Percentiles rank a stretch among this genome's conserved stretches.
Conservation (phyloP, 2,113 vertebrate genomes). For the Rhinopithecus roxellana region DNA sequence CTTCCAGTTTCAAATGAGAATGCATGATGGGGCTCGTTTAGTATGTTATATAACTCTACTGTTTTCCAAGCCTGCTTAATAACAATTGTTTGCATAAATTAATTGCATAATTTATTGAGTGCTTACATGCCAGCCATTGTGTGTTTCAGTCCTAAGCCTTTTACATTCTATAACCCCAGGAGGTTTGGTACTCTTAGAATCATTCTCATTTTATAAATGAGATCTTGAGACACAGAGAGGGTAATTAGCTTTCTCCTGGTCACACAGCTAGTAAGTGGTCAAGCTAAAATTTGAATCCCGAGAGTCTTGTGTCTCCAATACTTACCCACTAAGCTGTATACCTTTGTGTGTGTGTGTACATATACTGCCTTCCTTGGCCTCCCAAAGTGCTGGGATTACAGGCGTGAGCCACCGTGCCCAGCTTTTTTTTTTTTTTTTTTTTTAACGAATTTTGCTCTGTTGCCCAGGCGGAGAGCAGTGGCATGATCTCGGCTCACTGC, state of each 20-base stretch:
- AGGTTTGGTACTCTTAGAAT: neutral
- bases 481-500: too few species aligned
- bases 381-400: too few species aligned
- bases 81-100: conserved; percentile 33
- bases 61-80: neutral
- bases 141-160: neutral
- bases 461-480: too few species aligned
- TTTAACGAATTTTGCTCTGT: neutral
- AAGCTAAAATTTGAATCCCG: neutral
- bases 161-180: neutral
- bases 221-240: neutral
- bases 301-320: too few species aligned
- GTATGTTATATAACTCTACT: conserved; percentile 40
- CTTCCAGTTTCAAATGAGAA: neutral
- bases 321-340: neutral
- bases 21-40: neutral
- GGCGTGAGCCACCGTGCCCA: too few species aligned
- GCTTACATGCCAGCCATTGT: neutral
- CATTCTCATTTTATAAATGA: neutral
- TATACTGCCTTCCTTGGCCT: too few species aligned
- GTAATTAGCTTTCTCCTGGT: neutral
- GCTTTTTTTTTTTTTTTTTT: neutral
- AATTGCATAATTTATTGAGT: conserved; percentile 1
- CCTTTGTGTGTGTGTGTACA: neutral
- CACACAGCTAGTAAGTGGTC: neutral